A percentile compares a stretch with the other conserved stretches of the same genome.
These are phyloP conservation scores for Augochlora pura DNA, from an alignment of 1,140 invertebrate species.

Conservation along the genomic window DNA sequence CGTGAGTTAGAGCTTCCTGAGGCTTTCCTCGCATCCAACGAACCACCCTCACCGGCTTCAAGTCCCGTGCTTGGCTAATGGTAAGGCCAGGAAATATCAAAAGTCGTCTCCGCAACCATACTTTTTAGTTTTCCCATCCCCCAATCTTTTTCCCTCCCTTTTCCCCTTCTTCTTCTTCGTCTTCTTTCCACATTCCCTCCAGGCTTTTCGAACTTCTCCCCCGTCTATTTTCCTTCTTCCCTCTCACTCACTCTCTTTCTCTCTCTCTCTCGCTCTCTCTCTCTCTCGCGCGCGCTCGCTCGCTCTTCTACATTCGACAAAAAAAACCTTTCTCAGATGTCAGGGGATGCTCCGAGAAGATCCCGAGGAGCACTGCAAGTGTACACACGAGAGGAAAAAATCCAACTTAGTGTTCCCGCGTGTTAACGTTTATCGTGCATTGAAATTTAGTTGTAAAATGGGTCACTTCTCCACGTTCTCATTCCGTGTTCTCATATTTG, in stretches of 20 bases:
- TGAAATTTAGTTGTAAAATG: too few species aligned
- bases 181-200: background rate
- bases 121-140: constrained; percentile 33
- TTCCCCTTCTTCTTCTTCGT: background rate
- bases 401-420: too few species aligned
- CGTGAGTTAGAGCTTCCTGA: constrained; percentile 75
- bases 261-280: too few species aligned
- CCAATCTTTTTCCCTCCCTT: background rate
- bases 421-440: background rate
- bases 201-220: background rate
- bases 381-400: too few species aligned
- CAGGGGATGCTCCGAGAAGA: too few species aligned
- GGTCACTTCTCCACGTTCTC: too few species aligned
- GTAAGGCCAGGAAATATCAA: constrained; percentile 70
- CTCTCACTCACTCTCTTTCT: background rate
- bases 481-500: too few species aligned
- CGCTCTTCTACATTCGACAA: too few species aligned
- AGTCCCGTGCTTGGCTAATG: constrained; percentile 62
- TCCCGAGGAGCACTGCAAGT: too few species aligned
- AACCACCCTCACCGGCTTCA: constrained; percentile 40
- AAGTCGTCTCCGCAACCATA: constrained; percentile 52
- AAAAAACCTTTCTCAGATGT: too few species aligned
- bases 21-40: constrained; percentile 68
- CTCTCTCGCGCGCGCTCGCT: too few species aligned
- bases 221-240: background rate